These are phyloP conservation scores for Bombus ignitus DNA, from an alignment of 1,140 invertebrate genomes.

Conservation along the genomic window DNA sequence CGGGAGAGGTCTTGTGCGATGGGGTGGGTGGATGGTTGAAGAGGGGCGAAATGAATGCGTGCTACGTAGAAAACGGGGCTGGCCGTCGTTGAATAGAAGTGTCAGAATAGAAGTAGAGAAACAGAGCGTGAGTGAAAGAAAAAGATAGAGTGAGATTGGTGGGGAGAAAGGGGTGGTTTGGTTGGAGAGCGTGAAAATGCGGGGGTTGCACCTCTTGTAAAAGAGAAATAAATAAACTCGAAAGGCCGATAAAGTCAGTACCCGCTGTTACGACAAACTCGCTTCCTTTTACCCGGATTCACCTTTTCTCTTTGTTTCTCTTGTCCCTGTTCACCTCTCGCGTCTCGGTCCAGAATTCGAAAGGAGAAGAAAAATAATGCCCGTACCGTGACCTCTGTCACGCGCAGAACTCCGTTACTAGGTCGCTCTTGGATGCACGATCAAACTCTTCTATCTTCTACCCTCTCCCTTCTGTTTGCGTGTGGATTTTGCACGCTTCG, in stretches of 20 bases:
- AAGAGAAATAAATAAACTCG: conserved; percentile 69
- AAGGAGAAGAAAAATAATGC: conserved; percentile 38
- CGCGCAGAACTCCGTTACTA: conserved; percentile 37
- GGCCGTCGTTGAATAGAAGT: conserved; percentile 59
- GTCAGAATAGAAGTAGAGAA: conserved; percentile 34
- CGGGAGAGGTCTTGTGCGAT: conserved; percentile 11
- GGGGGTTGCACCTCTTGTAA: conserved; percentile 66
- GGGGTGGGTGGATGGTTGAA: conserved; percentile 24
- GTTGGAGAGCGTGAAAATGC: conserved; percentile 67
- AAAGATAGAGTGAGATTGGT: neutral
- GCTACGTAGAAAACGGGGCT: conserved; percentile 48
- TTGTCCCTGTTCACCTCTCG: neutral
- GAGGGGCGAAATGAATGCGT: conserved; percentile 63
- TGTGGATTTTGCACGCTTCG: neutral
- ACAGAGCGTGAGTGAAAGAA: neutral
- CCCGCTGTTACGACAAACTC: conserved; percentile 66
- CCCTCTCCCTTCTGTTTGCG: no score
- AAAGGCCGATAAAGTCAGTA: conserved; percentile 69
- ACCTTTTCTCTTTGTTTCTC: conserved; percentile 55
- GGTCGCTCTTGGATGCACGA: conserved; percentile 42
- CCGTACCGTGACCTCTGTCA: conserved; percentile 50
- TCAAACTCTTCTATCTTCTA: neutral
- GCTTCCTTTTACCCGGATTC: conserved; percentile 53
- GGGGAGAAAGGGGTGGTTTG: conserved; percentile 17
- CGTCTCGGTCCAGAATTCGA: conserved; percentile 20